phyloP scores from a whole-genome alignment of 2,113 vertebrate genomes.

The Delphinapterus leucas region DNA sequence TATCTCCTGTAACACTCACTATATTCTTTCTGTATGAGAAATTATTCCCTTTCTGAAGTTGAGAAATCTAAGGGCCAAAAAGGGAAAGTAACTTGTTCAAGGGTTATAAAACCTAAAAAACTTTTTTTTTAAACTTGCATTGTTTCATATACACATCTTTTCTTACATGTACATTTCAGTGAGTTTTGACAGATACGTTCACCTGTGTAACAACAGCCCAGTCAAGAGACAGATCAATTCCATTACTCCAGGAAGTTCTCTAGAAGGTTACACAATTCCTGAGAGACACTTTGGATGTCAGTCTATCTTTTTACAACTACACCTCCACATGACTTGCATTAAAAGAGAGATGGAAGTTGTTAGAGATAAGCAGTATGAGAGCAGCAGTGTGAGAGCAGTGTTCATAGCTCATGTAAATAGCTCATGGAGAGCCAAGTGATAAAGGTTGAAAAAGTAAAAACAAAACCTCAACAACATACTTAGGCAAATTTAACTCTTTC shows the following conservation, averaged over 20 bases:
- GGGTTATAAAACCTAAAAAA: neutral
- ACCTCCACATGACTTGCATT: neutral
- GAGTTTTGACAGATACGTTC: neutral
- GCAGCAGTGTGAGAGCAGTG: neutral
- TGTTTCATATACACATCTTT: neutral
- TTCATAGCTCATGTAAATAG: neutral
- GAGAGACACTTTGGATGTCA: neutral
- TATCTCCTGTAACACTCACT: neutral
- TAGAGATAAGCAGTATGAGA: neutral
- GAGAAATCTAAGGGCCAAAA: conserved; percentile 5
- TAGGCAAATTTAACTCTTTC: neutral
- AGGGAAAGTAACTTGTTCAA: neutral
- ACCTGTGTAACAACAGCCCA: neutral
- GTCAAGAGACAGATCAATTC: neutral
- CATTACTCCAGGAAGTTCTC: neutral
- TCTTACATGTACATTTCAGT: neutral
- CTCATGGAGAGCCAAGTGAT: neutral
- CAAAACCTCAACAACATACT: neutral
- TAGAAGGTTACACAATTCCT: neutral
- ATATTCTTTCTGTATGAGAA: neutral
- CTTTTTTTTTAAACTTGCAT: neutral
- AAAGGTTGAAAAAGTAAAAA: neutral
- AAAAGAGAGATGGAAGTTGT: neutral
- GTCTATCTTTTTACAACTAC: neutral
- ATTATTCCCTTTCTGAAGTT: neutral